Evolutionary conservation across 92 coral and sea anemone genomes (phyloP).

Genomic region (Nematostella vectensis): DNA sequence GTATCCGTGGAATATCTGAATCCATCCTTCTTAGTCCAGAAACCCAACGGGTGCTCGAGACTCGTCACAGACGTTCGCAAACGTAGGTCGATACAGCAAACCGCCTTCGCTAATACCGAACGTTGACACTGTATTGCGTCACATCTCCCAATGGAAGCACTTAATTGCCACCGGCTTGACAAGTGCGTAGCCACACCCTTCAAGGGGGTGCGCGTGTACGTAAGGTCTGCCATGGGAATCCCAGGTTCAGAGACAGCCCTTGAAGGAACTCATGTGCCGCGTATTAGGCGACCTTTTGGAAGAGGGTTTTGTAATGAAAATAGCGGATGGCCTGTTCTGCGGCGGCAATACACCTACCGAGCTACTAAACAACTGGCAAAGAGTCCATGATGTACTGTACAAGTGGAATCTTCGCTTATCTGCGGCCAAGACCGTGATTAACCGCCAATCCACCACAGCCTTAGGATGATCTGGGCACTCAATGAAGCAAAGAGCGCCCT

Average conservation of each 20-base stretch:
- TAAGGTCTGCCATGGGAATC: conserved; percentile 18
- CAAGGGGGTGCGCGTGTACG: conserved; percentile 25
- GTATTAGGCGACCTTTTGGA: conserved; percentile 7
- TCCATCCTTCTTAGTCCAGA: conserved; percentile 30
- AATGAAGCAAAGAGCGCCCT: conserved; percentile 15
- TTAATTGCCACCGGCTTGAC: conserved; percentile 19
- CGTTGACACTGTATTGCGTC: conserved; percentile 49
- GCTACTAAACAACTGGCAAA: neutral
- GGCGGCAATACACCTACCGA: neutral
- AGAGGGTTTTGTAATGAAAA: conserved; percentile 1
- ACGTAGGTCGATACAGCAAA: conserved; percentile 35
- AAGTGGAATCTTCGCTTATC: neutral
- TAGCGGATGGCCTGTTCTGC: conserved; percentile 4
- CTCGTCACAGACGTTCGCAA: conserved; percentile 20
- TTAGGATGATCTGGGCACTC: neutral
- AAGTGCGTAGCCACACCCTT: conserved; percentile 36
- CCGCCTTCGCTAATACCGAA: conserved; percentile 42
- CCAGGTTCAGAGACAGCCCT: conserved; percentile 9
- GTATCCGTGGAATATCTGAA: conserved; percentile 27
- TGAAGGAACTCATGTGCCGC: conserved; percentile 14
- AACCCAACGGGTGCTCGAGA: conserved; percentile 31
- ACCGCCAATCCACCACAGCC: neutral
- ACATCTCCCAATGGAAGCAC: conserved; percentile 41
- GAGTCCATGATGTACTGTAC: neutral
- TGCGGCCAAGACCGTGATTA: neutral